These are phyloP conservation scores for Neogale vison DNA, from an alignment of 2,113 vertebrate genomes.

Conservation along the genomic window DNA sequence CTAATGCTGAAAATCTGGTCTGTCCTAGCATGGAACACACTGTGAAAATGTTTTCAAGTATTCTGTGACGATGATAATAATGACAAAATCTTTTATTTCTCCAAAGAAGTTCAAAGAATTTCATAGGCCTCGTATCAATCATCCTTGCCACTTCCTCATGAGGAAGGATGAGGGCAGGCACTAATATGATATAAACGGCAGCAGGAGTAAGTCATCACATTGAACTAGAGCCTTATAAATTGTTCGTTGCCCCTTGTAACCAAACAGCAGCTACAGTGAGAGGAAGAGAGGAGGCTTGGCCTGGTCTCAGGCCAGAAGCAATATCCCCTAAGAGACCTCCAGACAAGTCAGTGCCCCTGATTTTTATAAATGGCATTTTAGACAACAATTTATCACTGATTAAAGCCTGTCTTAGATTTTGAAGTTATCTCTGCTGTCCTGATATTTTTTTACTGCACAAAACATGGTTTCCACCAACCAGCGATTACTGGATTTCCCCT, in stretches of 20 bases:
- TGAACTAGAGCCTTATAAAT: neutral
- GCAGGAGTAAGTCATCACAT: neutral
- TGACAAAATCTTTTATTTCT: neutral
- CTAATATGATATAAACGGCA: neutral
- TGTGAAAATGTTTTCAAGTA: neutral
- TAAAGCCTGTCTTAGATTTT: neutral
- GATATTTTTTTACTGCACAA: neutral
- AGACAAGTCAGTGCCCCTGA: neutral
- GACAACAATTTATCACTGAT: constrained; percentile 13
- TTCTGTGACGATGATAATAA: neutral
- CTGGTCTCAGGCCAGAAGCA: neutral
- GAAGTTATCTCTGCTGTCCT: constrained; percentile 31
- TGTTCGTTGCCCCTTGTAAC: neutral
- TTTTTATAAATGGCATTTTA: constrained; percentile 16
- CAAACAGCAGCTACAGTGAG: neutral
- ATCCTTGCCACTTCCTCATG: neutral
- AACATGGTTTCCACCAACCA: constrained; percentile 4
- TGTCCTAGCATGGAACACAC: neutral
- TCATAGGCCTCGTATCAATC: neutral
- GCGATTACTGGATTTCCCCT: neutral
- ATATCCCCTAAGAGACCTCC: neutral
- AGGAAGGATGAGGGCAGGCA: neutral
- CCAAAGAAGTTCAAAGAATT: neutral
- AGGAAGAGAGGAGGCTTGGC: neutral
- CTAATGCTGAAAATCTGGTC: neutral